Evolutionary conservation across 2,888 invertebrate species (phyloP).

Genomic region (Meta bourneti): DNA sequence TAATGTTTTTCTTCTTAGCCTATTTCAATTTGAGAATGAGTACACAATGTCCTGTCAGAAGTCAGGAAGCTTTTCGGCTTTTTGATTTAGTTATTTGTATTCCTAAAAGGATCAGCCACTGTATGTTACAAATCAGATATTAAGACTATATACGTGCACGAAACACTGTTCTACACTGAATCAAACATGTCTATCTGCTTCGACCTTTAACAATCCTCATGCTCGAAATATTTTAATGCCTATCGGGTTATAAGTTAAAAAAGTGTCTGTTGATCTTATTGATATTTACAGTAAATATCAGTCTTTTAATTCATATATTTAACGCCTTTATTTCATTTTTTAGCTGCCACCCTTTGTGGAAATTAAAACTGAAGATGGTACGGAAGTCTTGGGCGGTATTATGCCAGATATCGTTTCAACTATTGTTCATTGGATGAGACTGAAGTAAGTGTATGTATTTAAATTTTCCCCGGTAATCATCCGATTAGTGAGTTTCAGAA

Average conservation of each 20-base stretch:
- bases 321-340: not conserved
- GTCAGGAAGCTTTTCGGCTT: too few species aligned
- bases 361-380: not conserved
- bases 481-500: not conserved
- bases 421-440: conserved; percentile 38
- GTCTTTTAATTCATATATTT: not conserved
- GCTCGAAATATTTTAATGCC: not conserved
- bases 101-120: too few species aligned
- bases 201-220: not conserved
- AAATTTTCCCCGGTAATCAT: not conserved
- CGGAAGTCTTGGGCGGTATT: conserved; percentile 19
- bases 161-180: too few species aligned
- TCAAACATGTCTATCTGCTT: too few species aligned
- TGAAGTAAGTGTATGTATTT: conserved; percentile 6
- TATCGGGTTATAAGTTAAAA: not conserved
- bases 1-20: too few species aligned
- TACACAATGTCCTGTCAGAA: too few species aligned
- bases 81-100: too few species aligned
- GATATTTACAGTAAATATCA: not conserved
- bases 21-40: too few species aligned
- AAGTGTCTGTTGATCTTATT: not conserved
- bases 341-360: conserved; percentile 59
- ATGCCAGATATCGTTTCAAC: conserved; percentile 41
- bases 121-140: too few species aligned
- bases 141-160: too few species aligned